Conservation (phyloP, 2,113 vertebrate genomes). For the Etheostoma cragini region DNA sequence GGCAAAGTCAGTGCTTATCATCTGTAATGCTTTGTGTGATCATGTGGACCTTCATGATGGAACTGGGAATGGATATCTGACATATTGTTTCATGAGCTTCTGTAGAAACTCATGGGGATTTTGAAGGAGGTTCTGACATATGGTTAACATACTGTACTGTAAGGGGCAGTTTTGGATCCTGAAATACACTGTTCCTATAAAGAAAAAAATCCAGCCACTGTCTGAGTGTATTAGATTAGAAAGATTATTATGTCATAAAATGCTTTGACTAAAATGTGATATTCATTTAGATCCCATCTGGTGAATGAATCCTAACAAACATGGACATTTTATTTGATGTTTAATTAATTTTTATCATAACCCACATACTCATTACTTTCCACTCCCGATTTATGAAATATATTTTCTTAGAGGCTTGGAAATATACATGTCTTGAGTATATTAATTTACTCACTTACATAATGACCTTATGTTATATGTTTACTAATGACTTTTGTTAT, state of each 20-base stretch:
- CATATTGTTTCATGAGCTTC: conserved; percentile 17
- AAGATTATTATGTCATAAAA: not conserved
- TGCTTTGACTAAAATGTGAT: not conserved
- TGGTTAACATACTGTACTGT: conserved; percentile 40
- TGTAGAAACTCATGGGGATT: not conserved
- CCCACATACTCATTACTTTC: not conserved
- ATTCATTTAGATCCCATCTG: not conserved
- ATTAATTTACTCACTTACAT: not conserved
- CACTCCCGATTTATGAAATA: not conserved
- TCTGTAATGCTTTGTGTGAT: conserved; percentile 27
- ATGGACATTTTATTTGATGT: not conserved
- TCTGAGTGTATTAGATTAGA: not conserved
- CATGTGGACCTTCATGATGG: conserved; percentile 1
- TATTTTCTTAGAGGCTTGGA: not conserved
- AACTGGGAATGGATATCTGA: conserved; percentile 9
- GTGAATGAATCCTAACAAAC: not conserved
- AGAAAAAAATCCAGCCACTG: not conserved
- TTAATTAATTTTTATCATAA: not conserved
- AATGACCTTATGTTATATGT: not conserved
- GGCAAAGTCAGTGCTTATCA: conserved; percentile 18
- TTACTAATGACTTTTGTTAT: not conserved
- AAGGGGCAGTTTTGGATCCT: conserved; percentile 12
- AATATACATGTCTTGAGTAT: not conserved
- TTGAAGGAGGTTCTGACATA: conserved; percentile 44
- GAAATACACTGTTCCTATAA: not conserved